Percentiles rank a stretch among this genome's conserved stretches.
These are phyloP conservation scores for Rafetus swinhoei DNA, from an alignment of 2,113 vertebrate species.

Conservation along the genomic window DNA sequence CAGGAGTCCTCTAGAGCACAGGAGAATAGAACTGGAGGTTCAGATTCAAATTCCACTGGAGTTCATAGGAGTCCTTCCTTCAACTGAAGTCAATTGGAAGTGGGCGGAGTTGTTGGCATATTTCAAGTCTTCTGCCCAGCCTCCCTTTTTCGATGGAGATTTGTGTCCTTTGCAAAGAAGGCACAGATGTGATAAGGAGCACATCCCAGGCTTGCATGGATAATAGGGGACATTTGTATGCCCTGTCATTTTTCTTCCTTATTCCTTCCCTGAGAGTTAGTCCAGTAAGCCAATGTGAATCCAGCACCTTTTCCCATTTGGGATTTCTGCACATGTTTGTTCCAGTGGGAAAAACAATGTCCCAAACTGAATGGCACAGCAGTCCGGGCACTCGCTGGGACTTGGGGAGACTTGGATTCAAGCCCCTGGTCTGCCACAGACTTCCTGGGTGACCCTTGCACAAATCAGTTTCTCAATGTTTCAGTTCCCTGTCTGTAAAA, in stretches of 20 bases:
- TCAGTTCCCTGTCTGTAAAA: rapidly evolving
- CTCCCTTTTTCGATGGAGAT: neutral
- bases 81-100: neutral
- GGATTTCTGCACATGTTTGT: neutral
- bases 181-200: neutral
- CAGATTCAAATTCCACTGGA: neutral
- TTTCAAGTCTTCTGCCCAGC: neutral
- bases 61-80: neutral
- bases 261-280: neutral
- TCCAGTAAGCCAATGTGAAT: neutral
- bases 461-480: neutral
- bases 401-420: neutral
- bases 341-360: neutral
- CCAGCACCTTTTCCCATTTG: neutral
- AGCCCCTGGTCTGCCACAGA: neutral
- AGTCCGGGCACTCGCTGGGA: neutral
- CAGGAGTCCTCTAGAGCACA: constrained; percentile 17
- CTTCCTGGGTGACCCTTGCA: neutral
- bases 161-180: neutral
- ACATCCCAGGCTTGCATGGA: neutral
- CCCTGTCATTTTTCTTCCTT: neutral
- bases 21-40: constrained; percentile 28
- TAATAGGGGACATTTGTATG: neutral
- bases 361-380: neutral
- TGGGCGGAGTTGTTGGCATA: neutral